A percentile compares a stretch with the other conserved stretches of the same genome.
Evolutionary conservation across 2,113 vertebrate genomes (phyloP).

Genomic region (Stercorarius parasiticus): DNA sequence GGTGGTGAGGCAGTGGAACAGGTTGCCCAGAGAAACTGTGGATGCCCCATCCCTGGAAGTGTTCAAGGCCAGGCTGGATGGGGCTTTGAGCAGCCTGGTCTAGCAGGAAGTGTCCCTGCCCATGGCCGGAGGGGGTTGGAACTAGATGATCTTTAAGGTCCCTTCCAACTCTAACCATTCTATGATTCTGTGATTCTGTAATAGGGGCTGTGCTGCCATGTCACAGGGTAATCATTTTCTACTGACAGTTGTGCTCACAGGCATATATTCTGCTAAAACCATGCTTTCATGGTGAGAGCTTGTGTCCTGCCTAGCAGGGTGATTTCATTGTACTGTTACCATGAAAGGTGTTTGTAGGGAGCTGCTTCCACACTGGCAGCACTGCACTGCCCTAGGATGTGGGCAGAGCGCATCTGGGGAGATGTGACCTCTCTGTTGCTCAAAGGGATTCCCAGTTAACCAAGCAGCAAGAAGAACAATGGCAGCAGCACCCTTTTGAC

Average conservation of each 20-base stretch:
- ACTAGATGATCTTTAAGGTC: not conserved
- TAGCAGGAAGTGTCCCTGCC: not conserved
- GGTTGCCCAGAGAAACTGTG: not conserved
- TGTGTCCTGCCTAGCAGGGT: not conserved
- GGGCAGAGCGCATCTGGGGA: not conserved
- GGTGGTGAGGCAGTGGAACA: not conserved
- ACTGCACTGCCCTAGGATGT: not conserved
- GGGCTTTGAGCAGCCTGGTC: not conserved
- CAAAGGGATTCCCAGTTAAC: slow-evolving; percentile 33
- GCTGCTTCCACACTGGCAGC: not conserved
- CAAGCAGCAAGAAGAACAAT: slow-evolving; percentile 49
- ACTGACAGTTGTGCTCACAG: not conserved
- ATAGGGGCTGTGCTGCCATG: not conserved
- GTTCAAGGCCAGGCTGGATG: not conserved
- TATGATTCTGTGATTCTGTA: not conserved
- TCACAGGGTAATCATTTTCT: not conserved
- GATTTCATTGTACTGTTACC: not conserved
- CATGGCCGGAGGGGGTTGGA: not conserved
- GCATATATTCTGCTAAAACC: not conserved
- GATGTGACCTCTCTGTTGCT: not conserved
- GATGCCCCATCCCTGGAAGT: not conserved
- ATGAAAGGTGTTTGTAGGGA: not conserved
- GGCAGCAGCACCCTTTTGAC: slow-evolving; percentile 38
- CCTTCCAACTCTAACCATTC: not conserved
- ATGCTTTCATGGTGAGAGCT: not conserved